Evolutionary conservation across 2,888 invertebrate genomes (phyloP), one percentile per base, ranked within the genome.

Genomic region (Fragum whitleyi): DNA sequence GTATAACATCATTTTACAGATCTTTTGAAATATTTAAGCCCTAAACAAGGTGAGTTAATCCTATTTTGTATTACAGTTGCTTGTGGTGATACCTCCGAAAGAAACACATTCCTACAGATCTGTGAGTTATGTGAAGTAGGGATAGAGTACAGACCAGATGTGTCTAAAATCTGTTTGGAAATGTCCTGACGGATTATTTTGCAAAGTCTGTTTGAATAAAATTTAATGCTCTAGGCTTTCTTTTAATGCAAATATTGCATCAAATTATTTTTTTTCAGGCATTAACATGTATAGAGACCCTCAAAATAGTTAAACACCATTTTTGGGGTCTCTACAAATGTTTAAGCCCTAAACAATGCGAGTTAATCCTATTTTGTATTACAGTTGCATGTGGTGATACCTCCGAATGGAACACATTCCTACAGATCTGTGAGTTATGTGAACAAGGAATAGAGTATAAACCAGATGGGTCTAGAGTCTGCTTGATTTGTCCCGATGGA

Each of bases 331-430:
- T n/a, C n/a, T n/a, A n/a, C n/a, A n/a, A n/a, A n/a, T n/a, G n/a
- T n/a, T n/a, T n/a, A n/a, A n/a, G n/a, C n/a, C n/a, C n/a, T n/a
- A n/a, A n/a, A n/a, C n/a, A n/a, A n/a, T n/a, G n/a, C n/a, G n/a
- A n/a, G n/a, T n/a, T n/a, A n/a, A n/a, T 47, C 14, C 19, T 47
- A 19, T 47, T 3, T 16, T 47, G n/a, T n/a, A 47, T 47, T 47
- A 47, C 16, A 79, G 79, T 32, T 53, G 57, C 53, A n/a, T 79
- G 79, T 51, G 61, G 57, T 19, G 47, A 68, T 19, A 71, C 72
- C 19, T 16, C 21, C 32, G 36, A 75, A 51, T 75, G 70, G 61
- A 67, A 72, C 29, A 26, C 29, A 36, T 5, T 57, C 42, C 16
- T 74, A 70, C 62, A 28, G 47, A 28, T 72, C 53, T 75, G 32